Evolutionary conservation across 2,888 invertebrate species (phyloP), one percentile per base, ranked within the genome.

Genomic region (Tetranychus piercei): DNA sequence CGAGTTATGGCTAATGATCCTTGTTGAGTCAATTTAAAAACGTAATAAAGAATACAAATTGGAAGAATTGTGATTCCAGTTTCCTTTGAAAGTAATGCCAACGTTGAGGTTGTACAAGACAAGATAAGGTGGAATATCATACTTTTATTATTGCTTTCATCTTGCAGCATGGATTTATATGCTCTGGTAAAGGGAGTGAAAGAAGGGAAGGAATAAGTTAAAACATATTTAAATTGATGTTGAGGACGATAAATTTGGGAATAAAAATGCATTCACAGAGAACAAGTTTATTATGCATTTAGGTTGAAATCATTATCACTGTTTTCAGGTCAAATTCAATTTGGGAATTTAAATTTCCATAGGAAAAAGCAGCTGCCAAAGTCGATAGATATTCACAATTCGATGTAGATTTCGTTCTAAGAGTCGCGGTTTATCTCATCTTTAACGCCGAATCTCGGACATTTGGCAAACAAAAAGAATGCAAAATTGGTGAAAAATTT

Each of bases 31-130:
- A 55, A 55, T 55, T 55, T 55, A 15, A 23, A 69, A 8, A 69
- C 1, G 20, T 69, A 69, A 23, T 23, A 69, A 22, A 69, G 69
- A 75, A 73, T 76, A 72, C 65, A 83, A 20, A 83, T 81, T 11
- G 81, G 82, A 45, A 83, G 79, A 23, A 82, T 83, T 3, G 82
- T 82, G n/a, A 83, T 80, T 6, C 83, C 83, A 74, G 82, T 82
- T 75, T 83, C 83, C 76, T 83, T 83, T 67, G 82, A 80, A 73
- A 83, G 78, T 80, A 83, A 80, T 44, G 81, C 80, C 45, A 81
- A 78, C 15, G 80, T 71, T 0, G 81, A 80, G 23, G 80, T 79
- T n/a, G 77, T 18, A 69, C 76, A 67, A 74, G 77, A 75, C 7
- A 73, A 44, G 43, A 45, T 2, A 8, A 74, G 44, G n/a, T 15